Base-by-base conservation (phyloP, 2,888 invertebrate species). In the Drosophila buzzatii region DNA sequence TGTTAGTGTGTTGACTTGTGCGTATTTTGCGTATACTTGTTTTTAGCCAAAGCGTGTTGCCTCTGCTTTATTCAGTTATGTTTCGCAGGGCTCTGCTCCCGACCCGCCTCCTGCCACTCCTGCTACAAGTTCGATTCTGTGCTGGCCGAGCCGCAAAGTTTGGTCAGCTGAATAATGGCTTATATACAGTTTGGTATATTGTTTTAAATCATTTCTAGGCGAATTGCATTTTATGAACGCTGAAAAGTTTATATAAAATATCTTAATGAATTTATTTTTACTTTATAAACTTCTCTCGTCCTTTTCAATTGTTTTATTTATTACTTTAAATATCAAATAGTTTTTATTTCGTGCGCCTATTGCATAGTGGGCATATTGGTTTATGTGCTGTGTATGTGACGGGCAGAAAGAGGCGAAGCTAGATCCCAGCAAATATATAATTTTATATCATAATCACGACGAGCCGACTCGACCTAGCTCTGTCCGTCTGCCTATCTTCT, bases 21-120 rank as follows among this genome's bases (percentile, higher is more conserved):
- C 37, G 73, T 49, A 60, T 61, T 33, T 23, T 62, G 71, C 47
- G 53, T 49, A 72, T 72, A 64, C 70, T 78, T 79, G 79, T 67
- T 63, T 65, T 73, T 62, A 57, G 68, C 23, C 66, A 64, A 77
- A 63, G 55, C 73, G 51, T 47, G 41, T 61, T 67, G 56, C 44
- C 67, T 62, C 45, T 57, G 47, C 18, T 64, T 23, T 45, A 39
- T 39, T 23, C 47, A 23, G 56, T 7, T 49, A 9, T 51, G 27
- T 53, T 55, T 18, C 20, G 23, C 8, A 10, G 12, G 7, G 31
- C 42, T 23, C 27, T 42, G 35, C 45, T 20, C 37, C 39, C 20
- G 41, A 3, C 1, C 47, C 5, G 52, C 20, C 42, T 1, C 47
- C 9, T 8, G 9, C 31, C 49, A 2, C 8, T 5, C 12, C 14